These are phyloP conservation scores for Empis stercorea DNA, from an alignment of 2,888 invertebrate species.

Conservation along the genomic window DNA sequence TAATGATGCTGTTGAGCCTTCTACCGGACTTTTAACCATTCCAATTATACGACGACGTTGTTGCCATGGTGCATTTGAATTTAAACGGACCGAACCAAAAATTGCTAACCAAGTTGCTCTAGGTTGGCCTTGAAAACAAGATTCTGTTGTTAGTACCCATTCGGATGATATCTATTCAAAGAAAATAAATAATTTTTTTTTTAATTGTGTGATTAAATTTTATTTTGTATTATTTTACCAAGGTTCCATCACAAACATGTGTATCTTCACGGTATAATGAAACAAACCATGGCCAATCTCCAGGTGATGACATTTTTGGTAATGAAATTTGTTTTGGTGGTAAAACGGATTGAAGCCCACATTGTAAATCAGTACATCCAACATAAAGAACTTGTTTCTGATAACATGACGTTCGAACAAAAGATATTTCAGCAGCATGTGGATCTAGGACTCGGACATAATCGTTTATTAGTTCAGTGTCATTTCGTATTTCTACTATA, in stretches of 20 bases:
- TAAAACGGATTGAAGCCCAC: conserved; percentile 52
- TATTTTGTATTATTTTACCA: conserved; percentile 38
- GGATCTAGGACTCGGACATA: conserved; percentile 78
- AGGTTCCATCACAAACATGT: conserved; percentile 79
- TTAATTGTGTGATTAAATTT: neutral
- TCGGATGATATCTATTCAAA: conserved; percentile 42
- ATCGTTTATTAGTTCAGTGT: conserved; percentile 44
- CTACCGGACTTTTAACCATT: conserved; percentile 79
- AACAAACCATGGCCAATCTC: conserved; percentile 90
- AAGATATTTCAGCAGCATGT: conserved; percentile 65
- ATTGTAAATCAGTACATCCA: conserved; percentile 61
- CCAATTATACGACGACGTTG: conserved; percentile 72
- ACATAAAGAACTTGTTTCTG: conserved; percentile 66
- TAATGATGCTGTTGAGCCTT: conserved; percentile 73
- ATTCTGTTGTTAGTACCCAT: conserved; percentile 78
- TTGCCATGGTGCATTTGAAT: conserved; percentile 75
- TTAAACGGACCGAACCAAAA: conserved; percentile 61
- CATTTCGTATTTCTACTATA: conserved; percentile 51
- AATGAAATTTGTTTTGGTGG: conserved; percentile 37
- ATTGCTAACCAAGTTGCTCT: conserved; percentile 78
- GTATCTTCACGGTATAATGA: conserved; percentile 69
- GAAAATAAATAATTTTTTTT: neutral
- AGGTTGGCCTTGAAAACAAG: conserved; percentile 80
- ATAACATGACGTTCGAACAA: conserved; percentile 62
- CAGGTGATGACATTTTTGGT: conserved; percentile 60